Base-by-base conservation (phyloP, 1,140 invertebrate genomes). In the Choristoneura fumiferana region DNA sequence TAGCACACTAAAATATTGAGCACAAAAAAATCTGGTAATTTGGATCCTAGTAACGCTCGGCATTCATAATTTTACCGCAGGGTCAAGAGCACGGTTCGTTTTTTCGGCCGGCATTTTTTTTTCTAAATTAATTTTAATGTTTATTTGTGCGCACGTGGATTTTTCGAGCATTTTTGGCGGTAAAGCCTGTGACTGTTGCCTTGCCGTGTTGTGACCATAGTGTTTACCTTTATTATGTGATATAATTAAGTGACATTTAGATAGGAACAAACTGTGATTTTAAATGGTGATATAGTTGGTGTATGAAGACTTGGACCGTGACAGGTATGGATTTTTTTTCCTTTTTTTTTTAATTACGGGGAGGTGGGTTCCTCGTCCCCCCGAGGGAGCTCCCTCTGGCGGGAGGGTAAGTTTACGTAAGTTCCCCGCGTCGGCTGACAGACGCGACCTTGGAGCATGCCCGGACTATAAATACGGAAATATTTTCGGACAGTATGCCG, bases 231-330 rank as follows among this genome's bases (percentile, higher is more conserved):
- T 73, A 81, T 82, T 82, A 86, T 89, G 86, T 89, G 86, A 87
- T 87, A 82, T 80, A 84, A 84, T 80, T 83, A 83, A 84, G 77
- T 86, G 82, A 86, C 83, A 81, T 80, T 80, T 79, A 79, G 70
- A 81, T 87, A 88, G 73, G 81, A 87, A 89, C 83, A 80, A 86
- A 89, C 86, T 89, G 86, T 89, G 86, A 89, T 89, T 84, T 81
- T 76, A 74, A 78, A 76, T 84, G 83, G 86, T 89, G 84, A 89
- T 89, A 88, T 78, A 69, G 62, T 73, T 76, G 79, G 69, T 71
- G 85, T 73, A 70, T 77, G 74, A 80, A 81, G 73, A 79, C 73
- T 80, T 75, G 78, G 70, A 78, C 78, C 80, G 73, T 78, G 66
- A 76, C 68, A 87, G 84, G 84, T 87, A 79, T 58, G 73, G 75